Evolutionary conservation across 2,888 invertebrate species (phyloP), one percentile per base, ranked within the genome.

Genomic region (Chrysolina haemoptera): DNA sequence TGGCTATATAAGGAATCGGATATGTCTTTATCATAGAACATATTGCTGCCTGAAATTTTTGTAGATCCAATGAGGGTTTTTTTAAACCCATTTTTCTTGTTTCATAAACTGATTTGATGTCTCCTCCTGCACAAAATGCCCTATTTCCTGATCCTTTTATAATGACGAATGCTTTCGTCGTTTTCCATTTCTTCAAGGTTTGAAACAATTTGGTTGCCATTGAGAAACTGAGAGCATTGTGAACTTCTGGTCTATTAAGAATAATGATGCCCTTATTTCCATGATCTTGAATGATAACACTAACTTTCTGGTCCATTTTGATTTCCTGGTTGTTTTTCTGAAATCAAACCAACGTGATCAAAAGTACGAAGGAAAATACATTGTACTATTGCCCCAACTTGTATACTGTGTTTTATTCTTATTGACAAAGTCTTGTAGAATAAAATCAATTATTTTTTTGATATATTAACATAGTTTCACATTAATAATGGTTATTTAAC

Each of bases 101-200:
- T 75, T 93, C 92, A 0, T 93, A 93, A 6, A 94, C 88, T 14
- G 92, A 90, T 85, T 95, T 92, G 0, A 99, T 95, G 89, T 99
- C 99, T 0, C 99, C 99, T 0, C 99, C 99, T 14, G 99, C 98
- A 90, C 99, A 99, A 87, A 99, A 99, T 1, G 99, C 96, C 87
- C 98, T 98, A 0, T 94, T 97, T 20, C 88, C 88, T 27, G 84
- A 79, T 16, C 87, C 92, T 74, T 50, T 66, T 22, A 93, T 88
- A 63, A 93, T 87, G 12, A 92, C 89, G 55, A 89, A 79, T 9
- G 82, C 78, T 79, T 88, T 89, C 71, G 86, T 89, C 22, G 88
- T 86, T 84, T 93, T 91, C 93, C 93, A 94, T 82, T 90, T 87
- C 84, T 89, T 87, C 76, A 94, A 84, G 70, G 88, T 86, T 0